A percentile compares a stretch with the other conserved stretches of the same genome.
Conservation (phyloP, 2,888 invertebrate genomes). For the Aleiodes testaceus region DNA sequence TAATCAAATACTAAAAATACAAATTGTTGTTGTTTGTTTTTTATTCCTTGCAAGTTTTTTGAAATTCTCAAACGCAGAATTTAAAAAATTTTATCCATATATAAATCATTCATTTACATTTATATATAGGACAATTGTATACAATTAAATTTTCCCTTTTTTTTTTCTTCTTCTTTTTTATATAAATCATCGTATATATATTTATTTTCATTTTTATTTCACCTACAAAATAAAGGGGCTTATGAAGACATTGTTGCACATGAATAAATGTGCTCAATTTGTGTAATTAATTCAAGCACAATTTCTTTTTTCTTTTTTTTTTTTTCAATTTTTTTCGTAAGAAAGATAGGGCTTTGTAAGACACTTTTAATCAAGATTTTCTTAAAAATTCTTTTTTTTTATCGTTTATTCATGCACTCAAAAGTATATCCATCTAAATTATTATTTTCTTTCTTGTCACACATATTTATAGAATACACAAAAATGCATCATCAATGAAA, state of each 20-base stretch:
- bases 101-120: constrained; percentile 14
- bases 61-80: background rate
- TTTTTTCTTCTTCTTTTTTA: constrained; percentile 26
- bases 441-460: constrained; percentile 8
- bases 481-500: constrained; percentile 34
- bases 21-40: constrained; percentile 57
- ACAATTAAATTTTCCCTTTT: constrained; percentile 54
- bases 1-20: constrained; percentile 72
- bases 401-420: constrained; percentile 32
- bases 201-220: constrained; percentile 61
- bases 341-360: constrained; percentile 18
- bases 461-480: constrained; percentile 32
- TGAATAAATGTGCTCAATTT: constrained; percentile 36
- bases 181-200: constrained; percentile 35
- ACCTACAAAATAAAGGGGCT: constrained; percentile 68
- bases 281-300: constrained; percentile 27
- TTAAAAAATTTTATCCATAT: background rate
- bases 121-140: constrained; percentile 15
- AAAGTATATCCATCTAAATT: constrained; percentile 11
- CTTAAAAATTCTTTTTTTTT: background rate
- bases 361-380: constrained; percentile 18
- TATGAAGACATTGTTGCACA: constrained; percentile 54
- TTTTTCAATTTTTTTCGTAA: constrained; percentile 30
- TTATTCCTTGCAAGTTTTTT: constrained; percentile 29
- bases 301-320: constrained; percentile 38